phyloP scores from a whole-genome alignment of 1,140 invertebrate genomes.

The Maconellicoccus hirsutus region DNA sequence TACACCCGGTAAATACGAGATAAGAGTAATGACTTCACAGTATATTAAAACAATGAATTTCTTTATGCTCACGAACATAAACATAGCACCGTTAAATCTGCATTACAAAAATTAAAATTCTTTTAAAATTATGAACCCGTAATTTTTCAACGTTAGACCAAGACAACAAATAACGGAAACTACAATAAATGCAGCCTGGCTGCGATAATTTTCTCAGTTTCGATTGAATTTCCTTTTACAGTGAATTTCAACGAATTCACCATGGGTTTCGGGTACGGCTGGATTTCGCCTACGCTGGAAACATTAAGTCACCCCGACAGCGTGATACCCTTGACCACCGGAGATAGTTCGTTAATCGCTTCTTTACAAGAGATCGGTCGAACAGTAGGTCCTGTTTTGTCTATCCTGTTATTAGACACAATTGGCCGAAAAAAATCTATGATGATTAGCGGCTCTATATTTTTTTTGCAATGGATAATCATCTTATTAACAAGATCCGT shows the following conservation, averaged over 20 bases:
- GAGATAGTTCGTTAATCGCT: not conserved
- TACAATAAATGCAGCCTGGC: no score
- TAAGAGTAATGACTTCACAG: no score
- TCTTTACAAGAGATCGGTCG: not conserved
- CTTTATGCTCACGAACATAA: no score
- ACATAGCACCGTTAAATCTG: no score
- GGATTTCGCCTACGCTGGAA: not conserved
- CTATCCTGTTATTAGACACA: not conserved
- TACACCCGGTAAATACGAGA: no score
- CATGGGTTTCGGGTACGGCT: conserved; percentile 6
- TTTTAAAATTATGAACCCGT: no score
- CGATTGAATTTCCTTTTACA: no score
- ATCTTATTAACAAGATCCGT: not conserved
- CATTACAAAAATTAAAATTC: no score
- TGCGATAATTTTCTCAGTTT: no score
- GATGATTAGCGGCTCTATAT: not conserved
- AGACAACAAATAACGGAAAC: no score
- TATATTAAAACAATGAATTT: no score
- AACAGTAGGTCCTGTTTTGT: not conserved
- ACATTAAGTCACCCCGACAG: not conserved
- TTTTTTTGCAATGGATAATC: not conserved
- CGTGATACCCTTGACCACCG: not conserved
- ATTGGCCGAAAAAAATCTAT: not conserved
- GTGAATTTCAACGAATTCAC: conserved; percentile 14
- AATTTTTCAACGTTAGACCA: no score